A percentile compares a stretch with the other conserved stretches of the same genome.
Conservation (phyloP, 2,888 invertebrate species). For the Carabus problematicus region DNA sequence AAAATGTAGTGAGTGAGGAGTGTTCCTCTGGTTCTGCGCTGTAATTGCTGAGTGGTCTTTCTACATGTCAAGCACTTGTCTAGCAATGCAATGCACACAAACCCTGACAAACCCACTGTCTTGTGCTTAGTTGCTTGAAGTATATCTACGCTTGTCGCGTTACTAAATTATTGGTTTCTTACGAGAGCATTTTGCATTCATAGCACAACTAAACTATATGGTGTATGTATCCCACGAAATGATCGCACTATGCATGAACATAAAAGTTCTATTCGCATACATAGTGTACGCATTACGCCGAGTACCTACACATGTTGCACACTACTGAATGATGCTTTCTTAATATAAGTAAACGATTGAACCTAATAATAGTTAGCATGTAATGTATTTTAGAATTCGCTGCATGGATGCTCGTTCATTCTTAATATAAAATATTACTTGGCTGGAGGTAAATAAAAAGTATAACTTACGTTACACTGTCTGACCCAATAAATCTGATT, state of each 20-base stretch:
- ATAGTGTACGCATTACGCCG: not conserved
- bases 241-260: not conserved
- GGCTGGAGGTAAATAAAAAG: slow-evolving; percentile 22
- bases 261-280: not conserved
- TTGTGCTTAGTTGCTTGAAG: no score
- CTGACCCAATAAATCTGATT: no score
- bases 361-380: slow-evolving; percentile 6
- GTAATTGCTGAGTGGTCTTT: slow-evolving; percentile 20
- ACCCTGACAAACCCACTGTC: not conserved
- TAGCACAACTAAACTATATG: slow-evolving; percentile 9
- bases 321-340: slow-evolving; percentile 4
- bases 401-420: slow-evolving; percentile 21
- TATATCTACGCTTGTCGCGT: slow-evolving; percentile 20
- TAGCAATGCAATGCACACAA: not conserved
- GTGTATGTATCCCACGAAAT: not conserved
- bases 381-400: slow-evolving; percentile 25
- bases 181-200: not conserved
- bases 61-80: slow-evolving; percentile 39
- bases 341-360: slow-evolving; percentile 4
- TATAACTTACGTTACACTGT: no score
- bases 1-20: slow-evolving; percentile 18
- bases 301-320: not conserved
- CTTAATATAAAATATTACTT: slow-evolving; percentile 15
- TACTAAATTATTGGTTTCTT: not conserved
- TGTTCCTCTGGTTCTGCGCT: not conserved